Evolutionary conservation across 2,797 vertebrate genomes (phyloP).

Genomic region (Macroramphosus scolopax): DNA sequence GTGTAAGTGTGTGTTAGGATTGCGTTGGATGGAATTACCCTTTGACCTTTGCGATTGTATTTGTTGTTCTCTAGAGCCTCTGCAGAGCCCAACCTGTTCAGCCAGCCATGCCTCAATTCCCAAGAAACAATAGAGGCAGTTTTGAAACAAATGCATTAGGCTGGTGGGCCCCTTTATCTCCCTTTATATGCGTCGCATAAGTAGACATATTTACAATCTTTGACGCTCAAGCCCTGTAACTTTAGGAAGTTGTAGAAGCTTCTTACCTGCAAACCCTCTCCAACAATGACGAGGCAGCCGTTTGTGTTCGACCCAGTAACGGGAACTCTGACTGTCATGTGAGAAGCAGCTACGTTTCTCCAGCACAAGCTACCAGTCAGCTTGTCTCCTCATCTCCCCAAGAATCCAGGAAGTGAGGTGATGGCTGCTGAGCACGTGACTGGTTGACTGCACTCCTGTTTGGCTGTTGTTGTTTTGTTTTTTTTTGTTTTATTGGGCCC

Average conservation of each 20-base stretch:
- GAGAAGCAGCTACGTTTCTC: slow-evolving; percentile 27
- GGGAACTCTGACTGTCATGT: slow-evolving; percentile 10
- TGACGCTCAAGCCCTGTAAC: too few relatives aligned
- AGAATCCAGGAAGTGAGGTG: slow-evolving; percentile 32
- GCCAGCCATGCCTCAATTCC: slow-evolving; percentile 79
- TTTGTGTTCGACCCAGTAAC: slow-evolving; percentile 16
- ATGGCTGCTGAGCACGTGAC: slow-evolving; percentile 44
- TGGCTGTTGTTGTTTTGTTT: background rate
- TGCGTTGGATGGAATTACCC: slow-evolving; percentile 77
- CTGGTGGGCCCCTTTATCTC: slow-evolving; percentile 9
- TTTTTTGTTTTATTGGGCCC: slow-evolving; percentile 18
- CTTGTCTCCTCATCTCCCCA: background rate
- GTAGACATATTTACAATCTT: too few relatives aligned
- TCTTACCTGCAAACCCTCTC: too few relatives aligned
- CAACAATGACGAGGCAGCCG: too few relatives aligned
- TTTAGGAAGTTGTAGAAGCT: too few relatives aligned
- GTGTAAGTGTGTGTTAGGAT: slow-evolving; percentile 78
- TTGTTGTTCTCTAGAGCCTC: slow-evolving; percentile 75
- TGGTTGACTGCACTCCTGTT: slow-evolving; percentile 39
- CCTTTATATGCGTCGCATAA: slow-evolving; percentile 21
- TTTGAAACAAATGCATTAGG: slow-evolving; percentile 24
- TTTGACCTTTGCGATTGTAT: slow-evolving; percentile 87
- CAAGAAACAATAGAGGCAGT: slow-evolving; percentile 25
- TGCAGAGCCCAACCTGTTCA: slow-evolving; percentile 69
- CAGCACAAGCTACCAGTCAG: slow-evolving; percentile 14